A percentile compares a stretch with the other conserved stretches of the same genome.
Conservation (phyloP, 2,113 vertebrate genomes). For the Tetrax tetrax region DNA sequence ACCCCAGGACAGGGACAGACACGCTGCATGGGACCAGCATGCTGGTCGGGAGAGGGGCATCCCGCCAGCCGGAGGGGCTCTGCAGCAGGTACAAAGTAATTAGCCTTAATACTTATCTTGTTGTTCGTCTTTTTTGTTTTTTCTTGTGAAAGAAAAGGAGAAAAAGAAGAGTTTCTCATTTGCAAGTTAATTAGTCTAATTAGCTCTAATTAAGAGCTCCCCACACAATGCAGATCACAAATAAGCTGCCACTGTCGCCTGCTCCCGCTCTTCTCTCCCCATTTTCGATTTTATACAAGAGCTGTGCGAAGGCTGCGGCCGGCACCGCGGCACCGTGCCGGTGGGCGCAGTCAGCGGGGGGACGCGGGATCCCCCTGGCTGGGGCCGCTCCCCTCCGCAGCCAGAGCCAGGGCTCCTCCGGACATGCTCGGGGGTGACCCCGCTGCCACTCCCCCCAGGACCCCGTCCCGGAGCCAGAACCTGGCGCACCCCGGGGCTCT, state of each 20-base stretch:
- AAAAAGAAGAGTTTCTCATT: conserved; percentile 78
- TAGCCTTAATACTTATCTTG: conserved; percentile 77
- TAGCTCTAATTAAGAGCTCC: conserved; percentile 87
- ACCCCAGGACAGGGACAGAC: not conserved
- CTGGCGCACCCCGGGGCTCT: rapidly evolving
- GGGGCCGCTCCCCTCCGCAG: not conserved
- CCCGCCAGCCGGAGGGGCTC: not conserved
- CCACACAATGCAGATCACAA: conserved; percentile 71
- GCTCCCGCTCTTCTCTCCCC: conserved; percentile 42
- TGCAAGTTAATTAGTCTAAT: conserved; percentile 88
- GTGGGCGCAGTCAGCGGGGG: rapidly evolving
- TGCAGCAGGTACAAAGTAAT: conserved; percentile 16
- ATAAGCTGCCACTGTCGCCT: conserved; percentile 31
- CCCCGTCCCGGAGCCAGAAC: rapidly evolving
- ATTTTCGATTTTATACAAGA: not conserved
- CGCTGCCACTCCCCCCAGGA: not conserved
- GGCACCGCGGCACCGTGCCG: rapidly evolving
- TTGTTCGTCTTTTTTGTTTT: not conserved
- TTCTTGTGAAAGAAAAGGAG: conserved; percentile 29
- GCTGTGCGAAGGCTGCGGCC: not conserved
- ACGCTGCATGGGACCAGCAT: rapidly evolving
- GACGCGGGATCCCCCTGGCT: not conserved
- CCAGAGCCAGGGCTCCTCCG: not conserved
- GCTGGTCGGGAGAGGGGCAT: not conserved
- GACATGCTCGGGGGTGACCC: not conserved